Evolutionary conservation across 2,113 vertebrate genomes (phyloP).

Genomic region (Toxostoma redivivum): DNA sequence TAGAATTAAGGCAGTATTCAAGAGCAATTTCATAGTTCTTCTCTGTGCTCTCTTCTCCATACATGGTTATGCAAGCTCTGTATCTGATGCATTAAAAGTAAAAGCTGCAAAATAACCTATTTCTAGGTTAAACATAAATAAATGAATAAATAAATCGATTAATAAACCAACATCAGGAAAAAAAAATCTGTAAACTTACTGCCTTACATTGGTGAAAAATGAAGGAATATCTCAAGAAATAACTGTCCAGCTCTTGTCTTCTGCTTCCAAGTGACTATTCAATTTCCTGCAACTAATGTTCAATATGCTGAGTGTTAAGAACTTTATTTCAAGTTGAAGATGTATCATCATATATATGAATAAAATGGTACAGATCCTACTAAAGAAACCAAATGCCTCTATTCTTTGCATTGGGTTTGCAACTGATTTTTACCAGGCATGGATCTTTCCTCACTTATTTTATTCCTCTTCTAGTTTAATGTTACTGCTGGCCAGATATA

Average conservation of each 20-base stretch:
- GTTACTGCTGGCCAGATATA: neutral
- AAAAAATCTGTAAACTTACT: neutral
- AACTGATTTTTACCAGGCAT: neutral
- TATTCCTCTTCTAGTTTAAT: neutral
- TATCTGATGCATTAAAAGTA: neutral
- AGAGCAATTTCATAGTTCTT: neutral
- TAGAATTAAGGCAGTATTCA: neutral
- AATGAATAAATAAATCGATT: neutral
- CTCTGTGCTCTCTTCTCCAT: neutral
- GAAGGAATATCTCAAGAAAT: neutral
- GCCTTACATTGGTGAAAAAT: neutral
- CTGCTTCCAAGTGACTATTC: neutral
- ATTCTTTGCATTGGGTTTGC: neutral
- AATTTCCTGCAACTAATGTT: neutral
- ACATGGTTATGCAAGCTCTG: neutral
- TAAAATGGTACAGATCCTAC: neutral
- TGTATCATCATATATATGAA: neutral
- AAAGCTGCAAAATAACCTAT: neutral
- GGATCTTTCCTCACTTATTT: neutral
- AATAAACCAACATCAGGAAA: neutral
- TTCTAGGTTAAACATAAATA: neutral
- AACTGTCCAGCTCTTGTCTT: neutral
- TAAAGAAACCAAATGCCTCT: neutral
- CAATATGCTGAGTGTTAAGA: neutral
- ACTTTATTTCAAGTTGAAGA: neutral